phyloP scores from a whole-genome alignment of 1,140 invertebrate genomes.

The Habropoda laboriosa region DNA sequence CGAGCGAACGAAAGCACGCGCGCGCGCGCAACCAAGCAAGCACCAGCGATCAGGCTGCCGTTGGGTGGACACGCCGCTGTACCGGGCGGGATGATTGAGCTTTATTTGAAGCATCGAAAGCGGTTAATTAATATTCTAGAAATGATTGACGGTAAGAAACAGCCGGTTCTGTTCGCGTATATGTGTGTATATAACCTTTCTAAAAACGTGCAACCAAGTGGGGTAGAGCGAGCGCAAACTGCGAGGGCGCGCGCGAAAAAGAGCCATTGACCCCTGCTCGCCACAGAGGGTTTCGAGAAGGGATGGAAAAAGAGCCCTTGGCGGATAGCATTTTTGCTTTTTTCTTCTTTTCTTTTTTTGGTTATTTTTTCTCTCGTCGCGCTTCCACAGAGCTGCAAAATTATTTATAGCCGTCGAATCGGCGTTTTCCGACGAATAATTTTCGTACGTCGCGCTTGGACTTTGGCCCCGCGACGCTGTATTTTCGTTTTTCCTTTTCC shows the following conservation, averaged over 20 bases:
- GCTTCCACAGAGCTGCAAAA: slow-evolving; percentile 27
- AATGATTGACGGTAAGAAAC: slow-evolving; percentile 68
- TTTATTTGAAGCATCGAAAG: slow-evolving; percentile 76
- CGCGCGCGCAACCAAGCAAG: neutral
- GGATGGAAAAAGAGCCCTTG: slow-evolving; percentile 25
- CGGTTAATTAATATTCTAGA: slow-evolving; percentile 66
- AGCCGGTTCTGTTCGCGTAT: too few species aligned
- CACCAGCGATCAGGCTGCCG: slow-evolving; percentile 4
- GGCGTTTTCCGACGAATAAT: slow-evolving; percentile 45
- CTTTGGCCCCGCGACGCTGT: neutral
- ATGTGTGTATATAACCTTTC: slow-evolving; percentile 33
- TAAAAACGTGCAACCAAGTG: slow-evolving; percentile 48
- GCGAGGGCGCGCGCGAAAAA: slow-evolving; percentile 16
- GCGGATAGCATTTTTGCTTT: slow-evolving; percentile 36
- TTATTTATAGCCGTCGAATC: slow-evolving; percentile 55
- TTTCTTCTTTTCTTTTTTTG: too few species aligned
- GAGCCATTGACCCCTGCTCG: slow-evolving; percentile 61
- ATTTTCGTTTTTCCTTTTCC: neutral
- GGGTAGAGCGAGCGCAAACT: neutral
- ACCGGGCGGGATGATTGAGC: slow-evolving; percentile 72
- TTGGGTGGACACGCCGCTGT: neutral
- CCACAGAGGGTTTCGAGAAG: slow-evolving; percentile 30
- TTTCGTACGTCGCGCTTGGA: slow-evolving; percentile 41
- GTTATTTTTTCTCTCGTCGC: too few species aligned
- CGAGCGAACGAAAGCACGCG: too few species aligned